phyloP scores from a whole-genome alignment of 2,888 invertebrate species.

The Branchinecta sandiegonensis region DNA sequence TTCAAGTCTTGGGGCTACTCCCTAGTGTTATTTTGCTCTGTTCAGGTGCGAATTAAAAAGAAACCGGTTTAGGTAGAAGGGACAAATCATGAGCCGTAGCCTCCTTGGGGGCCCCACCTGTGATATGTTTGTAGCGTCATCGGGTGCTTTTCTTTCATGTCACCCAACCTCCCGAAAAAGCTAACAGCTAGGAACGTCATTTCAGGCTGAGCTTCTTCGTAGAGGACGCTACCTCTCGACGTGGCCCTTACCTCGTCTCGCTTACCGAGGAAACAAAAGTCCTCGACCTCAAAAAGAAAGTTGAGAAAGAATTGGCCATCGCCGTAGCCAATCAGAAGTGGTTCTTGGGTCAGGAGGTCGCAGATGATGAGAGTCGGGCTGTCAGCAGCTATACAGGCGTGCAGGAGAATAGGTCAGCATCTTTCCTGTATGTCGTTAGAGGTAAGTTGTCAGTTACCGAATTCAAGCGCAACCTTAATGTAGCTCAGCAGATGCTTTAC shows the following conservation, averaged over 20 bases:
- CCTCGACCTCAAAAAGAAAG: background rate
- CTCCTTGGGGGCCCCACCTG: too few relatives aligned
- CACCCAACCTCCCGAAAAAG: too few relatives aligned
- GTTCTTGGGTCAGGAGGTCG: conserved; percentile 2
- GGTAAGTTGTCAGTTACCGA: background rate
- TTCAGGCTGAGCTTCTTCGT: conserved; percentile 12
- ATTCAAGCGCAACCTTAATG: too few relatives aligned
- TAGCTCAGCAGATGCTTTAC: too few relatives aligned
- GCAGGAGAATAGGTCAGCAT: background rate
- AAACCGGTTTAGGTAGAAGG: too few relatives aligned
- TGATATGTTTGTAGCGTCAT: too few relatives aligned
- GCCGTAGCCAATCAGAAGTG: background rate
- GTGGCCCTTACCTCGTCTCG: conserved; percentile 8
- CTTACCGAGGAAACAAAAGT: conserved; percentile 1
- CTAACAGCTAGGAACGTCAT: background rate
- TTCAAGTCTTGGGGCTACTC: too few relatives aligned
- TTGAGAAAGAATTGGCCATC: background rate
- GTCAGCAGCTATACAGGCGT: background rate
- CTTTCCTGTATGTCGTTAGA: conserved; percentile 4
- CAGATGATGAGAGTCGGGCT: background rate
- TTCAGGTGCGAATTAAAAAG: too few relatives aligned
- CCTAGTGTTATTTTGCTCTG: too few relatives aligned
- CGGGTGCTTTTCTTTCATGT: too few relatives aligned
- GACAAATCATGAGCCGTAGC: too few relatives aligned
- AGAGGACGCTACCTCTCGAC: conserved; percentile 1